phyloP scores from a whole-genome alignment of 2,113 vertebrate genomes.

The Zingel zingel region DNA sequence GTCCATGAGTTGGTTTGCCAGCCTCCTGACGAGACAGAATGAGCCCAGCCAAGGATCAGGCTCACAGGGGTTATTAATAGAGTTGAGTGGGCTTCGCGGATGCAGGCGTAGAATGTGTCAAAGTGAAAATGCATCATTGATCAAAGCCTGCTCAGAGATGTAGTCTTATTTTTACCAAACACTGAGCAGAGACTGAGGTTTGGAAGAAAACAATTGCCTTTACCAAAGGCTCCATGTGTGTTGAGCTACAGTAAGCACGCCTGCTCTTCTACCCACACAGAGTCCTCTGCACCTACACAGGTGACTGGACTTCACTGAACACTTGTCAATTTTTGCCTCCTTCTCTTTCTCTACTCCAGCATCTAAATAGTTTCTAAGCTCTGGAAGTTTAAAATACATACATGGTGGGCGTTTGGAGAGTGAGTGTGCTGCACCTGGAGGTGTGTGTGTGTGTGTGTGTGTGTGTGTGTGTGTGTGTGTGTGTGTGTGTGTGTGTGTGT shows the following conservation, averaged over 20 bases:
- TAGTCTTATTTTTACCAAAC: constrained; percentile 61
- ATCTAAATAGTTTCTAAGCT: constrained; percentile 60
- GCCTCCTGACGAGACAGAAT: constrained; percentile 79
- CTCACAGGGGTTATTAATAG: constrained; percentile 83
- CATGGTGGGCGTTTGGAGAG: constrained; percentile 64
- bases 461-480: constrained; percentile 27
- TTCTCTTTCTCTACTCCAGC: constrained; percentile 49
- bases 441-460: constrained; percentile 50
- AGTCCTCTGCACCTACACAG: constrained; percentile 76
- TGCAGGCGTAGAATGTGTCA: constrained; percentile 80
- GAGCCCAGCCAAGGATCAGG: constrained; percentile 74
- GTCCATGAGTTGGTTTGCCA: constrained; percentile 60
- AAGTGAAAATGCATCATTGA: constrained; percentile 78
- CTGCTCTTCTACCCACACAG: constrained; percentile 65
- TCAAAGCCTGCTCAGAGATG: constrained; percentile 71
- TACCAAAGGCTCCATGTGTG: constrained; percentile 32
- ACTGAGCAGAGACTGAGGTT: constrained; percentile 31
- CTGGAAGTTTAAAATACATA: constrained; percentile 63
- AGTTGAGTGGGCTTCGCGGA: constrained; percentile 82
- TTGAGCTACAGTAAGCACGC: constrained; percentile 55
- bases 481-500: constrained; percentile 24
- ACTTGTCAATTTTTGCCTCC: constrained; percentile 72
- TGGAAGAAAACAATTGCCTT: constrained; percentile 55
- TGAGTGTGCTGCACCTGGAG: constrained; percentile 42
- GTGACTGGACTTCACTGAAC: constrained; percentile 72